Percentiles rank a stretch among this genome's conserved stretches.
Evolutionary conservation across 2,113 vertebrate species (phyloP).

Genomic region (Falco punctatus): DNA sequence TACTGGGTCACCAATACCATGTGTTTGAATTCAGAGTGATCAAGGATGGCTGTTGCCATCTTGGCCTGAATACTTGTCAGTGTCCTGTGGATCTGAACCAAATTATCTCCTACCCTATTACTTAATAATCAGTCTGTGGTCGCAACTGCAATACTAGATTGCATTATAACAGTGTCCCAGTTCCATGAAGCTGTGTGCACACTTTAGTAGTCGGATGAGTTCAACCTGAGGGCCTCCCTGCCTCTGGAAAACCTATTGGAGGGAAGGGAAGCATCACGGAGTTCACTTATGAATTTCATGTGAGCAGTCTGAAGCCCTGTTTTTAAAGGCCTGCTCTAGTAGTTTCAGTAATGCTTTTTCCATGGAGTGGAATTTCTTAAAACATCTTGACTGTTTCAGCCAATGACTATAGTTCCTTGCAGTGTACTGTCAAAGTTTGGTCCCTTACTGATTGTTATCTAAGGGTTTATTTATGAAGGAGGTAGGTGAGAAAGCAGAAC

Average conservation of each 20-base stretch:
- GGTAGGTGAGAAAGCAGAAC: not conserved
- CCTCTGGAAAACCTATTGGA: not conserved
- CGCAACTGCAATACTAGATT: not conserved
- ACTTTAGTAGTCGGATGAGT: not conserved
- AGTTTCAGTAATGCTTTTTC: not conserved
- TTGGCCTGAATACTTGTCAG: not conserved
- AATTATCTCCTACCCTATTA: accelerated
- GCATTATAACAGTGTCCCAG: not conserved
- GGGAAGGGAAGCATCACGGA: not conserved
- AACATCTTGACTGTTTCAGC: not conserved
- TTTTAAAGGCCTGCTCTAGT: not conserved
- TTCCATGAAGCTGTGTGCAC: not conserved
- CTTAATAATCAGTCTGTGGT: not conserved
- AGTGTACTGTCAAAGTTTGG: not conserved
- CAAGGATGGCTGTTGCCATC: not conserved
- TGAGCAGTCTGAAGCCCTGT: not conserved
- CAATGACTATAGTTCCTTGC: not conserved
- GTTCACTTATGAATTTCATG: not conserved
- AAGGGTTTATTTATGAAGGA: not conserved
- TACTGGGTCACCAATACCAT: not conserved
- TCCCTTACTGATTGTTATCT: not conserved
- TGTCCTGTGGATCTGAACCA: not conserved
- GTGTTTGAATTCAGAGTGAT: not conserved
- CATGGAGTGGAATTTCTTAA: not conserved
- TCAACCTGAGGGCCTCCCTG: not conserved